Conservation (phyloP, 2,797 vertebrate species). For the Sarcoramphus papa region DNA sequence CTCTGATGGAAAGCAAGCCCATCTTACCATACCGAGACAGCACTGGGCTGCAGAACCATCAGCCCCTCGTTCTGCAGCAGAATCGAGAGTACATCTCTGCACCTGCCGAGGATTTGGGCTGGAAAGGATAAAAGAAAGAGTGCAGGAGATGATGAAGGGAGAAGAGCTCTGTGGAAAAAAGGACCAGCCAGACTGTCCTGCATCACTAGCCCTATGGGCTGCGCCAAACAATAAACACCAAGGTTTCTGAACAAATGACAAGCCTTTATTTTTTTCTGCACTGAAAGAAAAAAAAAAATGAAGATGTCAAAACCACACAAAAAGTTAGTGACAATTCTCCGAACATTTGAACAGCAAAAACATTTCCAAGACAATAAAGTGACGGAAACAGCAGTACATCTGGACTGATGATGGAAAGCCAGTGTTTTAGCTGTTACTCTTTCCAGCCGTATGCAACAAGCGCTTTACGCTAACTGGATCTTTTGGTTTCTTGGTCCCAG, state of each 20-base stretch:
- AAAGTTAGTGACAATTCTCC: background rate
- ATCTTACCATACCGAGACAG: background rate
- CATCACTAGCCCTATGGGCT: accelerated
- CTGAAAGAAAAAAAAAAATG: background rate
- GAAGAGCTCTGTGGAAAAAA: background rate
- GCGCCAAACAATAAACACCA: background rate
- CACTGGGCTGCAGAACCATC: background rate
- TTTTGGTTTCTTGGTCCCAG: background rate
- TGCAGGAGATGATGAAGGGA: background rate
- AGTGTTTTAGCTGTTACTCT: background rate
- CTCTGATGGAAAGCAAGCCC: background rate
- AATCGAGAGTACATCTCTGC: background rate
- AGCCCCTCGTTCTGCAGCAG: accelerated
- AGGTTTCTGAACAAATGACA: background rate
- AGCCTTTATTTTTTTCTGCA: slow-evolving; percentile 29
- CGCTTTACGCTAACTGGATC: background rate
- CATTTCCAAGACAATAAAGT: background rate
- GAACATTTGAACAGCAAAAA: background rate
- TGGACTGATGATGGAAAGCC: background rate
- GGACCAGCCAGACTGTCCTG: background rate
- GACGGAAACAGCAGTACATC: background rate
- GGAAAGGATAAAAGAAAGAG: background rate
- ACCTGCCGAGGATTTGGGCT: background rate
- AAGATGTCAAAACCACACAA: background rate
- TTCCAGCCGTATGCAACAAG: background rate